phyloP scores from a whole-genome alignment of 2,113 vertebrate species.

The Miniopterus natalensis region DNA sequence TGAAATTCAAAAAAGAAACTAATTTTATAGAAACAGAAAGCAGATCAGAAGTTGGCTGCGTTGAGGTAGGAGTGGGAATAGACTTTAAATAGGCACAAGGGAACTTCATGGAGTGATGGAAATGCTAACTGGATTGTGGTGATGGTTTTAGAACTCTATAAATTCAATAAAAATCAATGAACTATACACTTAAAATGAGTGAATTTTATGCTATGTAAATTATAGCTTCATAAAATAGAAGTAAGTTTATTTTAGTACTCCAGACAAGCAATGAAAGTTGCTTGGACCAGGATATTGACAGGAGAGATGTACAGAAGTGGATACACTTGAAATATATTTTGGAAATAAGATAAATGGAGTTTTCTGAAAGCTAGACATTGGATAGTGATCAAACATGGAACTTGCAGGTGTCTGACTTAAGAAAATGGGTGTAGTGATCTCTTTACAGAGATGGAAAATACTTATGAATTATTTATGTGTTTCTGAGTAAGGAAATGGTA shows the following conservation, averaged over 20 bases:
- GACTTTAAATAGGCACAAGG: neutral
- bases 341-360: neutral
- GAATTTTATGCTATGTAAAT: neutral
- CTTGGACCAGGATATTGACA: neutral
- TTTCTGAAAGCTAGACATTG: neutral
- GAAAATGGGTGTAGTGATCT: neutral
- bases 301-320: neutral
- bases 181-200: neutral
- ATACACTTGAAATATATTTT: neutral
- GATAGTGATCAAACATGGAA: neutral
- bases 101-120: neutral
- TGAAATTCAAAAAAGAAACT: neutral
- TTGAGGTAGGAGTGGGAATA: neutral
- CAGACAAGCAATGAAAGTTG: neutral
- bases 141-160: neutral
- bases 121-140: neutral
- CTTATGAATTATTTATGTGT: neutral
- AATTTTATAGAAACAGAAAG: neutral
- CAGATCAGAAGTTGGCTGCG: neutral
- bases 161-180: neutral
- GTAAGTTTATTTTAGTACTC: neutral
- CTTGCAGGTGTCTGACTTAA: neutral
- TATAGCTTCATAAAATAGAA: conserved; percentile 17
- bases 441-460: neutral
- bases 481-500: neutral